Percentiles rank a stretch among this genome's conserved stretches.
Conservation (phyloP, 2,888 invertebrate genomes). For the Morpho achilles region DNA sequence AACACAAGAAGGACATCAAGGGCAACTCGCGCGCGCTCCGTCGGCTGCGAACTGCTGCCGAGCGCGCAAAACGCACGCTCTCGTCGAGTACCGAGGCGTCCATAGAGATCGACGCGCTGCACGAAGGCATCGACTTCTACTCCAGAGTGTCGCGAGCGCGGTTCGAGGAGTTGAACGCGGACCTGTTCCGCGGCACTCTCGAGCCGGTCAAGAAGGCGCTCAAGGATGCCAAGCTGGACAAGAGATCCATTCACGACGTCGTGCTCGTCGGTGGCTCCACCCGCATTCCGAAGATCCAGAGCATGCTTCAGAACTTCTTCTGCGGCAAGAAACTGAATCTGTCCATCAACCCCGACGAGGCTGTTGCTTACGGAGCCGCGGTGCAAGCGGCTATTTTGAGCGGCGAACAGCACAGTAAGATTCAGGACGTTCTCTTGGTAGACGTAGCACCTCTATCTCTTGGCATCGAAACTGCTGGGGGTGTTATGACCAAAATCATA, state of each 20-base stretch:
- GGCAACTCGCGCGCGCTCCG: slow-evolving; percentile 83
- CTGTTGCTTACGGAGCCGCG: slow-evolving; percentile 88
- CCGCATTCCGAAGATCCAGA: slow-evolving; percentile 89
- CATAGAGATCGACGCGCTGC: slow-evolving; percentile 86
- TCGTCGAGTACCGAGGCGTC: slow-evolving; percentile 87
- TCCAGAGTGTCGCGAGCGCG: slow-evolving; percentile 85
- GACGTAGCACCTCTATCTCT: slow-evolving; percentile 83
- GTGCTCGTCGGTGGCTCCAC: slow-evolving; percentile 91
- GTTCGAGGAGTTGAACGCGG: slow-evolving; percentile 87
- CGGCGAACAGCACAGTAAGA: slow-evolving; percentile 86
- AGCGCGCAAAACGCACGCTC: slow-evolving; percentile 86
- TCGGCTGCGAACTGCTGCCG: slow-evolving; percentile 86
- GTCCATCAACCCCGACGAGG: slow-evolving; percentile 86
- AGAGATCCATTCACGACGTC: slow-evolving; percentile 86
- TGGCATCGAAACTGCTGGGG: slow-evolving; percentile 89
- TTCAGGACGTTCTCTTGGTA: slow-evolving; percentile 82
- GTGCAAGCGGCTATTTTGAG: slow-evolving; percentile 86
- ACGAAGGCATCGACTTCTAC: slow-evolving; percentile 84
- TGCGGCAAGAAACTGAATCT: slow-evolving; percentile 85
- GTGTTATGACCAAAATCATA: slow-evolving; percentile 87
- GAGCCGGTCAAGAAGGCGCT: slow-evolving; percentile 89
- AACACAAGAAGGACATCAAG: slow-evolving; percentile 83
- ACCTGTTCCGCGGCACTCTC: slow-evolving; percentile 85
- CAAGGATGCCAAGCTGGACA: slow-evolving; percentile 88
- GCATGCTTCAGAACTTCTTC: slow-evolving; percentile 86